Percentiles rank a stretch among this genome's conserved stretches.
Evolutionary conservation across 2,888 invertebrate species (phyloP).

Genomic region (Scaptomyza cyrtandrae): DNA sequence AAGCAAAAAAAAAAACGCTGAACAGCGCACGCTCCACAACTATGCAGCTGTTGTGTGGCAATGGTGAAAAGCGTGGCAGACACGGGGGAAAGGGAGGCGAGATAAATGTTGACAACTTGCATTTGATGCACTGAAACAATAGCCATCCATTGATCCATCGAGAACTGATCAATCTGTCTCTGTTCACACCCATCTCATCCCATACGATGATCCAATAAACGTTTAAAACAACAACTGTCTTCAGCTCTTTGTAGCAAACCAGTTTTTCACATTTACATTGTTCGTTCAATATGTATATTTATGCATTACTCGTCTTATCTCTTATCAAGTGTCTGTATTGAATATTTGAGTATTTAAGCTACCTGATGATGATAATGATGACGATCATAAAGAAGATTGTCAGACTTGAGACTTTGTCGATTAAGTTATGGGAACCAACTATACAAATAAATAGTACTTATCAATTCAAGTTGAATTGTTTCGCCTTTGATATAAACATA

Average conservation of each 20-base stretch:
- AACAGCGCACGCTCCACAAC: slow-evolving; percentile 36
- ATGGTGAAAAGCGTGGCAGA: background rate
- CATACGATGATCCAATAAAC: background rate
- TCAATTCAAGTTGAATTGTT: slow-evolving; percentile 5
- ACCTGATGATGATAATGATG: slow-evolving; percentile 6
- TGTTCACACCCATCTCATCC: too few species aligned
- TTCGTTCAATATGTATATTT: slow-evolving; percentile 5
- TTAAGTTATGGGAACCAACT: slow-evolving; percentile 22
- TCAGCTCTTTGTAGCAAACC: background rate
- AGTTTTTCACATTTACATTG: background rate
- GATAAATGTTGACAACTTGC: slow-evolving; percentile 11
- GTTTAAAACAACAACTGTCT: background rate
- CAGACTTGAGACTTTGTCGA: background rate
- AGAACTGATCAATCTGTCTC: background rate
- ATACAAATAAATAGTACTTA: slow-evolving; percentile 2
- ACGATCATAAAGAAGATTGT: slow-evolving; percentile 1
- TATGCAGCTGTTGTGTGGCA: slow-evolving; percentile 36
- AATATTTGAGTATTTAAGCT: slow-evolving; percentile 4
- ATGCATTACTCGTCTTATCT: slow-evolving; percentile 19
- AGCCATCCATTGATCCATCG: slow-evolving; percentile 6
- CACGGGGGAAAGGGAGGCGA: too few species aligned
- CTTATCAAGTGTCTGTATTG: slow-evolving; percentile 9
- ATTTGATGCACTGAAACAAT: slow-evolving; percentile 18
- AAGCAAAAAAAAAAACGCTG: slow-evolving; percentile 21
- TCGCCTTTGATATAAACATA: slow-evolving; percentile 3